Base-by-base conservation (phyloP, 1,140 invertebrate genomes). In the fruit fly (Drosophila melanogaster) region DNA sequence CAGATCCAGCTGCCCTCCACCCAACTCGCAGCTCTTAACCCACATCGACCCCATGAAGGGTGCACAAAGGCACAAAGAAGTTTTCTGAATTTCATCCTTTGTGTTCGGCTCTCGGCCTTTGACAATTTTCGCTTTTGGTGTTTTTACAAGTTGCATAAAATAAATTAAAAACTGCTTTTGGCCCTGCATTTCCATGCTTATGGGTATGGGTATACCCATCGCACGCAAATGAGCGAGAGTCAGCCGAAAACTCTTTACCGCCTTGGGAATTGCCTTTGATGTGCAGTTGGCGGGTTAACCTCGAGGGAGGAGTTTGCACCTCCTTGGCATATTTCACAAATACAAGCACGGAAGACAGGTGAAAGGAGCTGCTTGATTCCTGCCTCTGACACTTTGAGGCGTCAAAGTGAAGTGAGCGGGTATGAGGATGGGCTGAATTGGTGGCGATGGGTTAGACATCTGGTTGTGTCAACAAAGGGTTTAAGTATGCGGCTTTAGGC, bases 101-200 rank as follows among this genome's bases (percentile, higher is more conserved):
- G 60, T 77, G 56, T 38, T 47, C 40, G 47, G 26, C 12, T 10
- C 35, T 35, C 30, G 54, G 83, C 83, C 83, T 85, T 85, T 85
- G 81, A 85, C 83, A 87, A 81, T 67, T 85, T 81, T 51, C 40
- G 46, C 43, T 70, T 69, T 70, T 69, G 64, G 64, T 70, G 64
- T 44, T 67, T 67, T 43, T 17, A 58, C 70, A 81, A 78, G 78
- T 78, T 81, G 83, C 83, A 85, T 78, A 81, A 85, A 87, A 85
- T 87, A 87, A 87, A 85, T 85, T 69, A 85, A 87, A 81, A 85
- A 87, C 78, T 85, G 81, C 81, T 78, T 85, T 87, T 85, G 75
- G 69, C 72, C 17, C 17, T 87, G 69, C 74, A 58, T 81, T 85
- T 87, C 47, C 74, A 78, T 65, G 64, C 65, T 70, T 77, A 22